phyloP scores from a whole-genome alignment of 2,113 vertebrate species.

The Pongo abelii region DNA sequence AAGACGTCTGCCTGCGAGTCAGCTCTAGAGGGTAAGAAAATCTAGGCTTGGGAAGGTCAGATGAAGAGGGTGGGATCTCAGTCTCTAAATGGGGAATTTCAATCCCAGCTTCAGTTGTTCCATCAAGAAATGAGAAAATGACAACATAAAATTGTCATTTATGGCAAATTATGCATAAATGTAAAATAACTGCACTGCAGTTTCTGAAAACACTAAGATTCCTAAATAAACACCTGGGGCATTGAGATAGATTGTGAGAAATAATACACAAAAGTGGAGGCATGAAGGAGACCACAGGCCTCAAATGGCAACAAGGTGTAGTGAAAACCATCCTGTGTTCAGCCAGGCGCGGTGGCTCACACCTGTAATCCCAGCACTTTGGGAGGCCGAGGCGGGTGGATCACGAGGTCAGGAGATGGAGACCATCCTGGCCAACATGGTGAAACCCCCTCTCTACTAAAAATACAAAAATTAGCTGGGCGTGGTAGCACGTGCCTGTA shows the following conservation, averaged over 20 bases:
- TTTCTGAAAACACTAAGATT: background rate
- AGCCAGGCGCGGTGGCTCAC: accelerated
- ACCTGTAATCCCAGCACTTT: too few relatives aligned
- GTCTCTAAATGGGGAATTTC: background rate
- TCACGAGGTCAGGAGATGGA: too few relatives aligned
- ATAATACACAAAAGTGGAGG: too few relatives aligned
- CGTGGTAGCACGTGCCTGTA: too few relatives aligned
- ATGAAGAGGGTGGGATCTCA: background rate
- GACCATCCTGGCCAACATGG: too few relatives aligned
- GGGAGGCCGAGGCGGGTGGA: too few relatives aligned
- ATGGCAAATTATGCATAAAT: background rate
- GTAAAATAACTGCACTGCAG: background rate
- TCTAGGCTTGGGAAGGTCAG: accelerated
- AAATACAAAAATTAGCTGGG: too few relatives aligned
- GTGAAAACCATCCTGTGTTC: accelerated
- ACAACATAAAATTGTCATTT: too few relatives aligned
- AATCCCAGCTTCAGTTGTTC: background rate
- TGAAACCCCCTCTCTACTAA: too few relatives aligned
- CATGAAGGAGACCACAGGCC: accelerated
- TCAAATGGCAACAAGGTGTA: accelerated
- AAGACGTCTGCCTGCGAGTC: accelerated
- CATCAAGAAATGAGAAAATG: background rate
- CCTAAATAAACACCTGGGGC: background rate
- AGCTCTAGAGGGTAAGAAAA: background rate
- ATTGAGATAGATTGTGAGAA: background rate